phyloP scores from a whole-genome alignment of 2,888 invertebrate genomes.

The Acleris cristana region DNA sequence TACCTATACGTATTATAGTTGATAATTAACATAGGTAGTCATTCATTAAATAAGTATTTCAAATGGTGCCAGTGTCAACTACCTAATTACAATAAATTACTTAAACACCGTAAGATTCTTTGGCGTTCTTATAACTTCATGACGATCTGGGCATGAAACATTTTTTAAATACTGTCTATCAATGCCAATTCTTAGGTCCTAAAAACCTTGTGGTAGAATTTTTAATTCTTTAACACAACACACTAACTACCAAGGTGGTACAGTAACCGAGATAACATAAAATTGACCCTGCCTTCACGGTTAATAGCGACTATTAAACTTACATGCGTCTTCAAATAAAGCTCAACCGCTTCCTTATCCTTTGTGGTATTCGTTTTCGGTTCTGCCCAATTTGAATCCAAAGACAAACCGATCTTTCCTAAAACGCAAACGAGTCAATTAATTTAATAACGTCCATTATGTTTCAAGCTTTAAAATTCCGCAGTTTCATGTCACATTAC shows the following conservation, averaged over 20 bases:
- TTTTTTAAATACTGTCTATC: too few species aligned
- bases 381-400: conserved; percentile 85
- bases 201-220: too few species aligned
- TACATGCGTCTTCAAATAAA: conserved; percentile 85
- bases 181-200: too few species aligned
- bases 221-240: too few species aligned
- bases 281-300: too few species aligned
- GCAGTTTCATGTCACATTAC: conserved; percentile 55
- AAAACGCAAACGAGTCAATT: conserved; percentile 45
- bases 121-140: too few species aligned
- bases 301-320: conserved; percentile 47
- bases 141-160: too few species aligned
- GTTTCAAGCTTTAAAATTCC: conserved; percentile 11
- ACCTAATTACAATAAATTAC: too few species aligned
- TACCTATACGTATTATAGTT: not conserved
- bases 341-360: conserved; percentile 85
- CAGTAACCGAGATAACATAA: not conserved
- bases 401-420: conserved; percentile 85
- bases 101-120: too few species aligned
- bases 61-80: too few species aligned
- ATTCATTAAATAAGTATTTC: too few species aligned
- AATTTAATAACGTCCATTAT: conserved; percentile 30
- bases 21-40: not conserved
- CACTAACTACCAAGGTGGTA: not conserved
- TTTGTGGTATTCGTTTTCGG: conserved; percentile 78